A percentile compares a stretch with the other conserved stretches of the same genome.
These are phyloP conservation scores for Daphoenositta chrysoptera DNA, from an alignment of 2,113 vertebrate genomes.

Conservation along the genomic window DNA sequence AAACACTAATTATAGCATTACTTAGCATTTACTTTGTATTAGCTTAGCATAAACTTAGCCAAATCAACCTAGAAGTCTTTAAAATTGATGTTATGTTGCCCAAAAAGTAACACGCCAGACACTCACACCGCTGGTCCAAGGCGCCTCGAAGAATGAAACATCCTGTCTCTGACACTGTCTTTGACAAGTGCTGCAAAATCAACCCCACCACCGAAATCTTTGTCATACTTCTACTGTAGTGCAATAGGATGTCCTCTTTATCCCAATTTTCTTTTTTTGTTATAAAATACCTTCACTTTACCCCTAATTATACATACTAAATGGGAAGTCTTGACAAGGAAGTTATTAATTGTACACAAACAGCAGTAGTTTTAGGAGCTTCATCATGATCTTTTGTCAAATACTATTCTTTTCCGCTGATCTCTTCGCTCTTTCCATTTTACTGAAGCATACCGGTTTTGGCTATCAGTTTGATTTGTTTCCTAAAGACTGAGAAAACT, in stretches of 20 bases:
- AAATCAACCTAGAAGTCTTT: neutral
- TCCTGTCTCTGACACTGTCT: accelerated
- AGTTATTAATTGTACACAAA: neutral
- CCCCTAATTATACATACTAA: neutral
- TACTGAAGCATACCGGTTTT: neutral
- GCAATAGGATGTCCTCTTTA: neutral
- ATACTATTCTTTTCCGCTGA: neutral
- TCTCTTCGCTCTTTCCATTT: neutral
- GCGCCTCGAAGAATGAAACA: accelerated
- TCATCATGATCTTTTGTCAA: neutral
- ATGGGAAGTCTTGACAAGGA: neutral
- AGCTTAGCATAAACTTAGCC: neutral
- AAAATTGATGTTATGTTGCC: accelerated
- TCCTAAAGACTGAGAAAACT: neutral
- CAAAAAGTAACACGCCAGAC: neutral
- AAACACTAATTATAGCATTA: neutral
- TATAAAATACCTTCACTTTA: neutral
- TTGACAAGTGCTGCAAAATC: neutral
- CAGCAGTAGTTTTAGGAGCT: neutral
- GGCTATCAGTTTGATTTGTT: neutral
- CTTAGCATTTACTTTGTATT: neutral
- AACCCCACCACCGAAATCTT: neutral
- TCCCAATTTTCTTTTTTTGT: neutral
- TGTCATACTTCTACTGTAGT: neutral
- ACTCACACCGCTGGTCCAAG: accelerated